phyloP scores from a whole-genome alignment of 1,140 invertebrate genomes.

The Ephestia elutella region DNA sequence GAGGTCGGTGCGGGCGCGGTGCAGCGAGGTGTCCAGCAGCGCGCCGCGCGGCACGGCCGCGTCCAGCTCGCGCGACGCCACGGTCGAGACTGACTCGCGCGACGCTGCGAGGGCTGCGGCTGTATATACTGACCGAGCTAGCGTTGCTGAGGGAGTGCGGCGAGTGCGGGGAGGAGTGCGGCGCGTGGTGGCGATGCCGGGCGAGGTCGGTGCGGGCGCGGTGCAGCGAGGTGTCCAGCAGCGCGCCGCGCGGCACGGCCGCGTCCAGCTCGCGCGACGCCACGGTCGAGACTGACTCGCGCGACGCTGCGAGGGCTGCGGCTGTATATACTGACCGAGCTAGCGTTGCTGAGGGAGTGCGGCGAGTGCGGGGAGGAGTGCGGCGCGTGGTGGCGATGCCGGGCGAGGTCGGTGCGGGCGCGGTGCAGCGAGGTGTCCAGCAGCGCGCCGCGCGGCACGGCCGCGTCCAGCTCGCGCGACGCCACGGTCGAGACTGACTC shows the following conservation, averaged over 20 bases:
- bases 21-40: background rate
- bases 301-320: no score
- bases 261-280: no score
- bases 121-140: background rate
- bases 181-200: constrained; percentile 65
- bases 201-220: constrained; percentile 88
- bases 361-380: constrained; percentile 45
- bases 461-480: no score
- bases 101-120: no score
- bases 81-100: no score
- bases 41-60: no score
- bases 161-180: constrained; percentile 44
- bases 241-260: no score
- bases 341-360: constrained; percentile 76
- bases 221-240: background rate
- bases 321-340: background rate
- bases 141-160: constrained; percentile 77
- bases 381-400: constrained; percentile 67
- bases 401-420: constrained; percentile 86
- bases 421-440: background rate
- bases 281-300: no score
- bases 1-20: constrained; percentile 87
- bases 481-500: no score
- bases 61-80: no score
- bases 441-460: no score